Conservation (phyloP, 2,888 invertebrate genomes). For the Drosophila cognata region DNA sequence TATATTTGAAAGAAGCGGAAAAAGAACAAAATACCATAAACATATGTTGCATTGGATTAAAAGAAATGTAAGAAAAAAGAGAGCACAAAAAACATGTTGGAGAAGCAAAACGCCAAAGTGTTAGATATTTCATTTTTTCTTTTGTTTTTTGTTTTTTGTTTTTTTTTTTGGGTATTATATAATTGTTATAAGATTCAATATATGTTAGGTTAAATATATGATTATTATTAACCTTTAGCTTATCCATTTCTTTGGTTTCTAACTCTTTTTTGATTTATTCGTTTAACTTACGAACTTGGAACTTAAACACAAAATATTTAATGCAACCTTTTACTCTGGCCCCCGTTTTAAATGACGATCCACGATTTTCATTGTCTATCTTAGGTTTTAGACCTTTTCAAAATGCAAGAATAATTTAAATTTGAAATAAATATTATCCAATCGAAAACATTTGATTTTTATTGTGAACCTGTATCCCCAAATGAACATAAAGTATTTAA, state of each 20-base stretch:
- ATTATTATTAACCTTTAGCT: background rate
- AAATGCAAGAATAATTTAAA: background rate
- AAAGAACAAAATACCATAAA: constrained; percentile 59
- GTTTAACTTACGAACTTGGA: background rate
- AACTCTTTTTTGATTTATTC: background rate
- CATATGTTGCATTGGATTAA: constrained; percentile 49
- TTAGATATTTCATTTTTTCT: constrained; percentile 40
- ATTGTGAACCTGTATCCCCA: background rate
- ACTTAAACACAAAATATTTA: background rate
- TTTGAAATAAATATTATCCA: background rate
- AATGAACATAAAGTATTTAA: background rate
- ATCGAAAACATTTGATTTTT: background rate
- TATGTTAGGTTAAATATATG: constrained; percentile 16
- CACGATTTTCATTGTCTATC: background rate
- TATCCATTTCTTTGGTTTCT: background rate
- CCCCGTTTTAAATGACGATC: background rate
- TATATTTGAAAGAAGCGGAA: constrained; percentile 59
- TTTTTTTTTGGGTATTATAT: constrained; percentile 16
- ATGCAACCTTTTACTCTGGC: background rate
- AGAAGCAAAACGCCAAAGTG: constrained; percentile 64
- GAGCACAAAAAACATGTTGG: constrained; percentile 60
- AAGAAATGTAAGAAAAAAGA: constrained; percentile 59
- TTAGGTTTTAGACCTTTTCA: background rate
- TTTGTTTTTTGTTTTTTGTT: background rate
- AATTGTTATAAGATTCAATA: constrained; percentile 32